Percentiles rank a stretch among this genome's conserved stretches.
These are phyloP conservation scores for Cantharis flavilabris DNA, from an alignment of 2,888 invertebrate species.

Conservation along the genomic window DNA sequence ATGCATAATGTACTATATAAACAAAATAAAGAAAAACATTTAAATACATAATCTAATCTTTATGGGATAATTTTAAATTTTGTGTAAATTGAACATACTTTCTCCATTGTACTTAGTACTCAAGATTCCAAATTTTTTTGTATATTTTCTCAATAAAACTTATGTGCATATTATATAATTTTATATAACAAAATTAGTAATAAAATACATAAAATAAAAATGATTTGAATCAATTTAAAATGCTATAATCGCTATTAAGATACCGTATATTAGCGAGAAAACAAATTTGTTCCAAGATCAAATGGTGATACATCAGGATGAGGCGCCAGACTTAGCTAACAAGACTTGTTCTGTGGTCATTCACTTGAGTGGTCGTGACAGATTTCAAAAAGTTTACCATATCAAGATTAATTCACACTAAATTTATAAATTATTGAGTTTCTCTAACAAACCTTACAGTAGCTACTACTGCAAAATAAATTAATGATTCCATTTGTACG, in stretches of 20 bases:
- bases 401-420: constrained; percentile 5
- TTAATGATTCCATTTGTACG: constrained; percentile 18
- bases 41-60: background rate
- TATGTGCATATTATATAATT: background rate
- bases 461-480: constrained; percentile 27
- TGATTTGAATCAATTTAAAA: background rate
- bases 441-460: constrained; percentile 13
- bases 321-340: constrained; percentile 33
- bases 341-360: constrained; percentile 35
- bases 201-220: background rate
- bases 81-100: background rate
- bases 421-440: background rate
- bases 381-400: constrained; percentile 2
- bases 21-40: background rate
- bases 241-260: background rate
- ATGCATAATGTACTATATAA: background rate
- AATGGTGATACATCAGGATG: constrained; percentile 26
- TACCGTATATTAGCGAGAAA: constrained; percentile 16
- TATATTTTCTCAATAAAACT: background rate
- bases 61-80: background rate
- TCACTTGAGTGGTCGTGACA: constrained; percentile 20
- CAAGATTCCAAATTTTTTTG: background rate
- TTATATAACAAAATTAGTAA: background rate
- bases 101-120: background rate
- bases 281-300: constrained; percentile 32